These are phyloP conservation scores for Cynopterus sphinx DNA, from an alignment of 2,797 vertebrate genomes.

Conservation along the genomic window DNA sequence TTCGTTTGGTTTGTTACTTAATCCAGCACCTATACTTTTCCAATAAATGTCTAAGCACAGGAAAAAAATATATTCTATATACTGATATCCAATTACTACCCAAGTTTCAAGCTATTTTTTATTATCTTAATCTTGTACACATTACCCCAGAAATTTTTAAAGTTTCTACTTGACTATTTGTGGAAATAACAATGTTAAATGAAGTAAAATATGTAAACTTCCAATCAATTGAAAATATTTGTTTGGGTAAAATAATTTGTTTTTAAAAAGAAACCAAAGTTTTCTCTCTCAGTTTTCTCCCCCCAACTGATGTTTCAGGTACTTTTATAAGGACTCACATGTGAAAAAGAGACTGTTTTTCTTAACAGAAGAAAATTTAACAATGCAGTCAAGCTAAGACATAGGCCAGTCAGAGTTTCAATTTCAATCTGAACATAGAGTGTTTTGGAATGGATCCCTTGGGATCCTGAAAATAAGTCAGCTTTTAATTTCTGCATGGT, in stretches of 20 bases:
- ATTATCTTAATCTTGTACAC: background rate
- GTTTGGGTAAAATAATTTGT: background rate
- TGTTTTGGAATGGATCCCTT: background rate
- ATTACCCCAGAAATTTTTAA: background rate
- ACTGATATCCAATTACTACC: background rate
- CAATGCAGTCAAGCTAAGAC: background rate
- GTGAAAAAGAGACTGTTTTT: background rate
- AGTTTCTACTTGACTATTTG: background rate
- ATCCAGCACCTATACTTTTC: background rate
- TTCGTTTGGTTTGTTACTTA: background rate
- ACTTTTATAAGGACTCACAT: background rate
- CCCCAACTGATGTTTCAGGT: background rate
- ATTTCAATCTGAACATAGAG: background rate
- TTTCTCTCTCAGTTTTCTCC: background rate
- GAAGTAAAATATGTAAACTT: background rate
- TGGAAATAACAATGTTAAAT: background rate
- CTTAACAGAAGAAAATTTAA: background rate
- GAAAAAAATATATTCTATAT: background rate
- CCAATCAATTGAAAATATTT: background rate
- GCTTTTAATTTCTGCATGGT: background rate
- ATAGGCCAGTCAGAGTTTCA: background rate
- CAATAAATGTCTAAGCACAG: background rate
- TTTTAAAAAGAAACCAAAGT: background rate
- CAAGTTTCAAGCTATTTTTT: background rate
- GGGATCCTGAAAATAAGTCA: background rate